A percentile compares a stretch with the other conserved stretches of the same genome.
Conservation (phyloP, 2,888 invertebrate species). For the Eledona agricola region DNA sequence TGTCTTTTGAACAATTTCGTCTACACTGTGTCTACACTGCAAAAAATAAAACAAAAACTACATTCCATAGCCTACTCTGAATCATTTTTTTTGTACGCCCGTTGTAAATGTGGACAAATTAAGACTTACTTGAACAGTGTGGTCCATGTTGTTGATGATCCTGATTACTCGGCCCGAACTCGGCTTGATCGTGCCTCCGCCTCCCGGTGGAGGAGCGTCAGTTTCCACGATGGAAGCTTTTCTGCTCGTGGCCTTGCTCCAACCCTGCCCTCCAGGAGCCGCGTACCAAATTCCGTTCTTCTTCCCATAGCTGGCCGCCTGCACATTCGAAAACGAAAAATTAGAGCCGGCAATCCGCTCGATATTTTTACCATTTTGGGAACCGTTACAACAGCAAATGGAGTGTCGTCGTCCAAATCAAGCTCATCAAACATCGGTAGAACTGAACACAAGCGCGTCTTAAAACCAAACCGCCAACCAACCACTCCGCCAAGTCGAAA, state of each 20-base stretch:
- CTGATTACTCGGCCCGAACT: constrained; percentile 87
- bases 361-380: constrained; percentile 73
- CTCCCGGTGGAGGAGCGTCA: constrained; percentile 76
- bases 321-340: constrained; percentile 44
- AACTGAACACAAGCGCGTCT: constrained; percentile 16
- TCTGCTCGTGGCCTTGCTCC: constrained; percentile 77
- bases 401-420: constrained; percentile 70
- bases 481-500: too few relatives aligned
- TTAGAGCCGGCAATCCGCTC: too few relatives aligned
- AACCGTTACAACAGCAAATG: constrained; percentile 73
- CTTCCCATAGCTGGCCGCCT: constrained; percentile 91
- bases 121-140: constrained; percentile 64
- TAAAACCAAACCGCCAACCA: too few relatives aligned
- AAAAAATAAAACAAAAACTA: too few relatives aligned
- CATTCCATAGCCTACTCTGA: too few relatives aligned
- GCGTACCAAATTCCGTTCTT: constrained; percentile 90
- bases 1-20: too few relatives aligned
- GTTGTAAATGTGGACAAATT: too few relatives aligned
- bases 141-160: constrained; percentile 93
- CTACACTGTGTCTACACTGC: too few relatives aligned
- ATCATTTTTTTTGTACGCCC: too few relatives aligned
- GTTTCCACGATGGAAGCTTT: constrained; percentile 87
- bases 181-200: constrained; percentile 72
- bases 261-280: constrained; percentile 66
- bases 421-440: constrained; percentile 54